A percentile compares a stretch with the other conserved stretches of the same genome.
These are phyloP conservation scores for Caenorhabditis japonica DNA, from an alignment of 2,888 invertebrate genomes.

Conservation along the genomic window DNA sequence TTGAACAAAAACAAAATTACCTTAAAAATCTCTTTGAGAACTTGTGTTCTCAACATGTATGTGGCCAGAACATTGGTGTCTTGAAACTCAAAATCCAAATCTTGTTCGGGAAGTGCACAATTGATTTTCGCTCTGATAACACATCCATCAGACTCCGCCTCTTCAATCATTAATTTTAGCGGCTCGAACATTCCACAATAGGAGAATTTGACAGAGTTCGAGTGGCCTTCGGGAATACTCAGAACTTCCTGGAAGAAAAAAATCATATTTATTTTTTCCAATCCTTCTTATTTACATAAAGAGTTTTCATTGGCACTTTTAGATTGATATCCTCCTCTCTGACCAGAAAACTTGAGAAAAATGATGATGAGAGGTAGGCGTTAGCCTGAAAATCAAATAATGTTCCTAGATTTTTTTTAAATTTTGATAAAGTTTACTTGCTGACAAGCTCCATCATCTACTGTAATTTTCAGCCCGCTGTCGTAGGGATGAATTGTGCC, in stretches of 20 bases:
- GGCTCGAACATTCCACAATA: conserved; percentile 54
- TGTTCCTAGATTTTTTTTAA: background rate
- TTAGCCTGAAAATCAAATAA: conserved; percentile 28
- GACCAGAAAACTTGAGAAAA: conserved; percentile 46
- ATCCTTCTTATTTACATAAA: conserved; percentile 18
- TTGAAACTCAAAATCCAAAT: conserved; percentile 43
- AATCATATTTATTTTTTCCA: background rate
- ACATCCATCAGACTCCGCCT: conserved; percentile 43
- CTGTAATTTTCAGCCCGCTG: conserved; percentile 48
- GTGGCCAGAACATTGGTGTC: conserved; percentile 20
- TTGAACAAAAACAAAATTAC: background rate
- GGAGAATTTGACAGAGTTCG: conserved; percentile 35
- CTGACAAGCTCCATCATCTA: conserved; percentile 52
- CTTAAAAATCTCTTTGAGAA: conserved; percentile 42
- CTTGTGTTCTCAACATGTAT: conserved; percentile 39
- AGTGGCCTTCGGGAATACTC: conserved; percentile 45
- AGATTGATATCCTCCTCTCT: conserved; percentile 37
- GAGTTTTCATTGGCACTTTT: conserved; percentile 37
- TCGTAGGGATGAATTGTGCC: conserved; percentile 37
- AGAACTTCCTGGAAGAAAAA: conserved; percentile 46
- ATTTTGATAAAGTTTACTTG: conserved; percentile 15
- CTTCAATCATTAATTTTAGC: conserved; percentile 34
- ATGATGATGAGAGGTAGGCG: conserved; percentile 39
- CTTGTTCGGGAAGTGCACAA: conserved; percentile 39
- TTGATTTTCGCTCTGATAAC: conserved; percentile 47